Evolutionary conservation across 1,140 invertebrate genomes (phyloP), one percentile per base, ranked within the genome.

Genomic region (Zaprionus nigranus): DNA sequence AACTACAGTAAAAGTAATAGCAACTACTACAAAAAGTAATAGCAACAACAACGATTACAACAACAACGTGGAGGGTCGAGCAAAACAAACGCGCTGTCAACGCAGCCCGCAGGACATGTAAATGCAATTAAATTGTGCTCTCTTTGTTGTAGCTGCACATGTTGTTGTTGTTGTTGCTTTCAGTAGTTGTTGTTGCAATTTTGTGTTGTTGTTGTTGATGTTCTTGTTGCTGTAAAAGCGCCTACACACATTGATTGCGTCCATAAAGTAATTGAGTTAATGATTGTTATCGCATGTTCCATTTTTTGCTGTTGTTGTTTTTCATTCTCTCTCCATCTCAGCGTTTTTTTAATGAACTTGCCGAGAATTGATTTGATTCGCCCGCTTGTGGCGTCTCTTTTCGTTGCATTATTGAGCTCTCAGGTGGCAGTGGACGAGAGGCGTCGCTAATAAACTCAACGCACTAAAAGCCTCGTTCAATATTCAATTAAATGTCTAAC

Each of bases 401-500:
- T 57, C 61, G 78, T 74, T 84, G 81, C 70, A 75, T 80, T 83
- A 83, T 87, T 87, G 83, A 75, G 77, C 82, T 86, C 83, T 83
- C 74, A 69, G 56, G 60, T 56, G 78, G 63, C 83, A 87, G 83
- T 87, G 87, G 61, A 62, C 17, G 66, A 70, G 78, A 74, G 77
- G 80, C 84, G 82, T 59, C 84, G 70, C 81, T 87, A 87, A 88
- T 87, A 78, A 88, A 87, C 81, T 87, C 70, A 88, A 81, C 81
- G 79, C 80, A 81, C 84, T 90, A 88, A 88, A 88, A 88, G 84
- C 84, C 85, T 88, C 81, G 78, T 90, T 88, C 85, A 84, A 88
- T 88, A 88, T 88, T 88, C 85, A 88, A 90, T 88, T 90, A 88
- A 72, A 78, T 64, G 63, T 65, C 63, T 68, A 66, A 78, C 77